Base-by-base conservation (phyloP, 2,888 invertebrate genomes). In the Erebia palarica region DNA sequence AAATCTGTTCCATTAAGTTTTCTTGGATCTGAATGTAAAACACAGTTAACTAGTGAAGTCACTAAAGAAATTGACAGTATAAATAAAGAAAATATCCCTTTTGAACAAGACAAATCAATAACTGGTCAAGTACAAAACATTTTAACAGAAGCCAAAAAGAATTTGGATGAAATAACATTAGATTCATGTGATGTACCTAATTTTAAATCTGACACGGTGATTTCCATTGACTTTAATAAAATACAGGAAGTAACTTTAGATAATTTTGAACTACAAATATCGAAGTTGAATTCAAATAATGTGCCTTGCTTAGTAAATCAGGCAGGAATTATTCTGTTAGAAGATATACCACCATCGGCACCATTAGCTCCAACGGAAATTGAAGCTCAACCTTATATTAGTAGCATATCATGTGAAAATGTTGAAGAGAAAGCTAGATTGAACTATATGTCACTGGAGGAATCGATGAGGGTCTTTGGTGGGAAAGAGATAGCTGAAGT, bases 401-500 rank as follows among this genome's bases (percentile, higher is more conserved):
- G 53, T 47, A 49, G 49, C 47, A 16, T 7, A 5, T 14, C 63
- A 47, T 3, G 14, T 63, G 68, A 70, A 59, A 69, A 70, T 63
- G 59, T 67, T 36, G 60, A 68, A 2, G 16, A 57, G 13, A 66
- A 49, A 68, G 78, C 79, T n/a, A 87, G 82, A 83, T 55, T 82
- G 27, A 72, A 80, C 74, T 86, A 86, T 77, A 85, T 91, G 84
- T 77, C 86, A 13, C 74, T 92, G 73, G 89, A 89, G 73, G 86
- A 92, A 75, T 91, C 89, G 9, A 76, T 87, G 9, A 83, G 81
- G 53, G 67, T 89, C 14, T 90, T 81, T 85, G 89, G 87, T 57
- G 90, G 88, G 1, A 82, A 76, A 65, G 91, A 91, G 77, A 88
- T 92, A 75, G 82, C 79, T 70, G 85, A 85, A 77, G 83, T 92